Conservation (phyloP, 2,113 vertebrate species). For the Muntiacus muntjak region DNA sequence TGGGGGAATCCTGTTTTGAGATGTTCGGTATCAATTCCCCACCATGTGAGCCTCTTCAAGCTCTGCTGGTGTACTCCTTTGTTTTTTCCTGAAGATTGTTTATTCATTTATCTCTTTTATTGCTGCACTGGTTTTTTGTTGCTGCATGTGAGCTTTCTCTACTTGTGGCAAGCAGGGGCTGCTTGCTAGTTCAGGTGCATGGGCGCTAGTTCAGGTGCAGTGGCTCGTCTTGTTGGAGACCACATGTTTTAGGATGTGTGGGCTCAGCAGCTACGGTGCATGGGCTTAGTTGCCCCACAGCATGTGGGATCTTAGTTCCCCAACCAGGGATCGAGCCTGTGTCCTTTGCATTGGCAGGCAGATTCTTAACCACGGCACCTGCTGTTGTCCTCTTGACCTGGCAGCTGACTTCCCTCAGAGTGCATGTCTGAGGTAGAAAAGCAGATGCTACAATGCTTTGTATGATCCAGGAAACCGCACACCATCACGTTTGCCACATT, state of each 20-base stretch:
- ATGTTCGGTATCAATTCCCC: background rate
- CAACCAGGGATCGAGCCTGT: background rate
- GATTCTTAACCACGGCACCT: background rate
- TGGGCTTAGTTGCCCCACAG: background rate
- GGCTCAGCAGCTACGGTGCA: background rate
- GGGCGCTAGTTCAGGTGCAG: background rate
- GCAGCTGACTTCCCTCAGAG: background rate
- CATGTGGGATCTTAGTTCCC: background rate
- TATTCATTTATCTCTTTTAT: background rate
- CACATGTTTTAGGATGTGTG: background rate
- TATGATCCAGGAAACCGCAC: background rate
- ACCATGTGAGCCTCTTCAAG: accelerated
- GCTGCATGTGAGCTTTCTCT: background rate
- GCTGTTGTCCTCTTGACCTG: background rate
- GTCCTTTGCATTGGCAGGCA: background rate
- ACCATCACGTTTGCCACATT: accelerated
- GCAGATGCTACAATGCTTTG: background rate
- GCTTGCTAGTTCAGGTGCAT: background rate
- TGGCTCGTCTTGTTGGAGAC: background rate
- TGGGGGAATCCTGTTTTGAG: background rate
- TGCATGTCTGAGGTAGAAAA: accelerated
- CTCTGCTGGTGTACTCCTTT: background rate
- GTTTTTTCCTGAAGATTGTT: background rate
- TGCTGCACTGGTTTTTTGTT: background rate
- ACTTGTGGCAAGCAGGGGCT: background rate